Evolutionary conservation across 2,797 vertebrate species (phyloP), one percentile per base, ranked within the genome.

Genomic region (Coranthus polyacanthus): DNA sequence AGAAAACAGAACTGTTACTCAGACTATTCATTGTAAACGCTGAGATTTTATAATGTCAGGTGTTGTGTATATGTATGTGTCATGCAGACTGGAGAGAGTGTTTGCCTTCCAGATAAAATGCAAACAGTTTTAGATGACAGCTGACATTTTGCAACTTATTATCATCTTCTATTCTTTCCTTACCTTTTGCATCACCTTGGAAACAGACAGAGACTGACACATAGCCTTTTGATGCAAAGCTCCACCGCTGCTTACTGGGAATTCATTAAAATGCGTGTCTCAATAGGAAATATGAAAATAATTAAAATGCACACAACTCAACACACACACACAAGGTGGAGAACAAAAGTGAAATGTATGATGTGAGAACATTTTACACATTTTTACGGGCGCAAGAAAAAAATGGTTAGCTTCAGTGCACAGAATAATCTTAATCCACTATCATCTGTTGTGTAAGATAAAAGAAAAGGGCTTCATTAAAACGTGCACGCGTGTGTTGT

Each of bases 71-170:
- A 21, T 21, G 9, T 52, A 21, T 21, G 9, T 52, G 20, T 39
- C 56, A 56, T 17, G 12, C 1, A 17, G 6, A 1, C 4, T 20
- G 17, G 46, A n/a, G 42, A 54, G 15, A 29, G 20, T 1, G 5
- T 57, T 6, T 39, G 17, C 24, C 53, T 66, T 15, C 36, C 24
- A 36, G 17, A 18, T 43, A 12, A 60, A 56, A 66, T 39, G 22
- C 29, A 64, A 63, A 70, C 32, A 37, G 49, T 52, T 47, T 8
- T 52, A 15, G 37, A 49, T 46, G 67, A 54, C 54, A 37, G 54
- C 29, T 84, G 67, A 73, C 70, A 84, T 80, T 78, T 82, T 73
- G 21, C 18, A 36, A 60, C 6, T 47, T 68, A 18, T 54, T 53
- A 61, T 47, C 18, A 17, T 70, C 21, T 16, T 44, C 60, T 21